A percentile compares a stretch with the other conserved stretches of the same genome.
Conservation (phyloP, 2,888 invertebrate genomes). For the Holacanthella duospinosa region DNA sequence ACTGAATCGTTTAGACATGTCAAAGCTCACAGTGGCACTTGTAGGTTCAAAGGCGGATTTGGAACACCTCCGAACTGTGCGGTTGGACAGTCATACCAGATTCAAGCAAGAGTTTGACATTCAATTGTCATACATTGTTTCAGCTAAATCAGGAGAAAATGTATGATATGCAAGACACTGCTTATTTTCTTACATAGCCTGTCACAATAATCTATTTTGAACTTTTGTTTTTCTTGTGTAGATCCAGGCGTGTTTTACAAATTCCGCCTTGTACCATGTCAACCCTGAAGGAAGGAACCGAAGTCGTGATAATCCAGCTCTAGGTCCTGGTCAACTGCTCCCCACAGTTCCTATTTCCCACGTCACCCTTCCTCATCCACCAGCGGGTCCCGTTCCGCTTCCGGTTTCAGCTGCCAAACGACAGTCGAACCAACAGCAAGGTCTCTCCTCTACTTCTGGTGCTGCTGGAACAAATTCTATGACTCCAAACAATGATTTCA, state of each 20-base stretch:
- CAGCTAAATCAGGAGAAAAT: constrained; percentile 36
- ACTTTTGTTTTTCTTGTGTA: constrained; percentile 8
- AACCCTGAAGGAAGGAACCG: constrained; percentile 31
- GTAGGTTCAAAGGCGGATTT: constrained; percentile 32
- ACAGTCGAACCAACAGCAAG: neutral
- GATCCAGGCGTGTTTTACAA: constrained; percentile 33
- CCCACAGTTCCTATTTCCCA: constrained; percentile 15
- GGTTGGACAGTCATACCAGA: constrained; percentile 31
- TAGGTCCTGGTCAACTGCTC: constrained; percentile 20
- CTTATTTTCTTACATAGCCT: neutral
- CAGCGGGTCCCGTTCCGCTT: constrained; percentile 13
- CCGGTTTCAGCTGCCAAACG: constrained; percentile 13
- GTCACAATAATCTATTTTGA: neutral
- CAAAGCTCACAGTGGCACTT: constrained; percentile 24
- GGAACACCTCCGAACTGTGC: constrained; percentile 30
- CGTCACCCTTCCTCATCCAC: constrained; percentile 14
- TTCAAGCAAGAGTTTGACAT: constrained; percentile 35
- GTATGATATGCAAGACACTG: constrained; percentile 10
- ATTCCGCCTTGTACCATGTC: constrained; percentile 32
- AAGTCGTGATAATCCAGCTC: constrained; percentile 16
- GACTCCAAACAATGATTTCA: constrained; percentile 15
- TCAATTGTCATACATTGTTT: constrained; percentile 31
- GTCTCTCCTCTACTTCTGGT: neutral
- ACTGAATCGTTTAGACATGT: constrained; percentile 15
- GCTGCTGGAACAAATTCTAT: neutral